phyloP scores from a whole-genome alignment of 2,113 vertebrate genomes.

The Porphyrio hochstetteri region DNA sequence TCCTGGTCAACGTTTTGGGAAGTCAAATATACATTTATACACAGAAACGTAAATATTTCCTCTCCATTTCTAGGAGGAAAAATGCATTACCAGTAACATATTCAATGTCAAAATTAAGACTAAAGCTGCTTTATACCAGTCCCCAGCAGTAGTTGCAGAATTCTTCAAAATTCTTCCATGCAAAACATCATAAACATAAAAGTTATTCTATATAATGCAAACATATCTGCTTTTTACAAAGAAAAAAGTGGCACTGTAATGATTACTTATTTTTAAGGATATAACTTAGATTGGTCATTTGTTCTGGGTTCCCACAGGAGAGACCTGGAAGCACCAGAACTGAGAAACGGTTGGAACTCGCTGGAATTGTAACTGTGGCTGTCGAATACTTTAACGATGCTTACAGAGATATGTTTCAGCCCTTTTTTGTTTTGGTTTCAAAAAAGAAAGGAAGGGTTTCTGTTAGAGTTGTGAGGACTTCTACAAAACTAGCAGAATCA shows the following conservation, averaged over 20 bases:
- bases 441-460: conserved; percentile 80
- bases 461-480: conserved; percentile 72
- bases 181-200: conserved; percentile 85
- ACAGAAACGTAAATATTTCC: conserved; percentile 74
- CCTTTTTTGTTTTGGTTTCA: conserved; percentile 75
- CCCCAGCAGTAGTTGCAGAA: conserved; percentile 79
- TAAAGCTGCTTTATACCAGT: conserved; percentile 72
- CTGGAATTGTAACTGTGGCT: conserved; percentile 77
- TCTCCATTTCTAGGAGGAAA: conserved; percentile 78
- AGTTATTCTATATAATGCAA: conserved; percentile 76
- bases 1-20: conserved; percentile 82
- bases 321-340: conserved; percentile 71
- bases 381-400: conserved; percentile 66
- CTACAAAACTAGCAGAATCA: conserved; percentile 69
- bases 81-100: conserved; percentile 77
- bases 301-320: conserved; percentile 52
- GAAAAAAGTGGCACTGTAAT: conserved; percentile 67
- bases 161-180: conserved; percentile 83
- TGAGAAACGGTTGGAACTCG: conserved; percentile 66
- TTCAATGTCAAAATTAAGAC: conserved; percentile 76
- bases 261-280: conserved; percentile 40
- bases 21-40: conserved; percentile 85
- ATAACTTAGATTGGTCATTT: conserved; percentile 38
- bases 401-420: conserved; percentile 77
- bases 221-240: conserved; percentile 79